Evolutionary conservation across 2,113 vertebrate genomes (phyloP), one percentile per base, ranked within the genome.

Genomic region (Petrocephalus zakoni): DNA sequence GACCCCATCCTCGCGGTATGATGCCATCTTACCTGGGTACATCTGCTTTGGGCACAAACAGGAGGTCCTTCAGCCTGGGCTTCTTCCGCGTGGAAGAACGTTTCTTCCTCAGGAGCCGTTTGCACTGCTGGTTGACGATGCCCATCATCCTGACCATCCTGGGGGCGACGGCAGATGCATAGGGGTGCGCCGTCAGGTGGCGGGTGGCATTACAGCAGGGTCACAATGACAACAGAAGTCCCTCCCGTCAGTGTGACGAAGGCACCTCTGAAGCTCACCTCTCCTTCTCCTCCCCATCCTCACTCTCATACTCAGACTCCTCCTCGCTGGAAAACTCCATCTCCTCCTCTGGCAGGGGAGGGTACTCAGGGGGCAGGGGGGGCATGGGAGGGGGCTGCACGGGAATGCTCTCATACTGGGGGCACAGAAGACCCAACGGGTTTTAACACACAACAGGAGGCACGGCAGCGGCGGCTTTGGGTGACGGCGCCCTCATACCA

Each of bases 241-340:
- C 25, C 61, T 68, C n/a, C 61, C n/a, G n/a, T 68, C n/a, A 29
- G 61, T 4, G 3, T 5, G 25, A 68, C n/a, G 25, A 29, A 68
- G 25, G 11, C 61, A 29, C 61, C 61, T 68, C 81, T 47, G 7
- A 49, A 22, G 46, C 81, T 83, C n/a, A 99, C 98, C 98, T 98
- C 89, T 98, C 96, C 90, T 97, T 97, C 90, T 97, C 97, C 68
- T 99, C 97, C 0, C 98, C 97, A 46, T 99, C 96, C 58, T 93
- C 97, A 89, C 97, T 99, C 91, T 99, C 98, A 47, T 99, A 99
- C 90, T 99, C 98, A 0, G 98, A 99, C 90, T 99, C 98, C 75
- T 97, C 95, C 88, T 93, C 95, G 58, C 95, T 97, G 87, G 96
- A 95, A 0, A 92, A 86, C 21, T 95, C 95, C 93, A 95, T 94